These are phyloP conservation scores for Onychostoma macrolepis DNA, from an alignment of 2,113 vertebrate genomes.

Conservation along the genomic window DNA sequence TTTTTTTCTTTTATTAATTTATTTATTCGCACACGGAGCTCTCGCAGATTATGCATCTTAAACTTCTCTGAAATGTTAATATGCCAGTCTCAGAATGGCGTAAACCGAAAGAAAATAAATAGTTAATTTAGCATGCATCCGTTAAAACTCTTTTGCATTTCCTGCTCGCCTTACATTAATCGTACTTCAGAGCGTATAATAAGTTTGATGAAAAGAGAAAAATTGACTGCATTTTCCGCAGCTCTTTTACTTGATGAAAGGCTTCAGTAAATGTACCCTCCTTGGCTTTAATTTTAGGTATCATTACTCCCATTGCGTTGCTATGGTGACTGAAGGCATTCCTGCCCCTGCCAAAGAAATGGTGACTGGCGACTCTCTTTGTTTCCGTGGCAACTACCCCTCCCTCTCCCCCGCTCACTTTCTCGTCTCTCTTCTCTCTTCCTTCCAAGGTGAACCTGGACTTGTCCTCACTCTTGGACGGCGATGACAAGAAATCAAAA, in stretches of 20 bases:
- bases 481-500: constrained; percentile 98
- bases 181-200: background rate
- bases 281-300: constrained; percentile 70
- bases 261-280: constrained; percentile 49
- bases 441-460: constrained; percentile 91
- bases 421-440: constrained; percentile 26
- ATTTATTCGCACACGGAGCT: constrained; percentile 57
- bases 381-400: constrained; percentile 78
- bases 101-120: constrained; percentile 38
- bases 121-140: constrained; percentile 26
- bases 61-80: constrained; percentile 52
- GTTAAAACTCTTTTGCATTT: constrained; percentile 9
- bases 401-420: constrained; percentile 41
- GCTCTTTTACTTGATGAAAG: constrained; percentile 51
- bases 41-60: constrained; percentile 49
- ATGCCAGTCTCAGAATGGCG: constrained; percentile 10
- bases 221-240: constrained; percentile 29
- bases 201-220: constrained; percentile 46
- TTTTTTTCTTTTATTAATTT: constrained; percentile 55
- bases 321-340: constrained; percentile 79
- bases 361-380: constrained; percentile 74
- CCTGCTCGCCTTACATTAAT: constrained; percentile 5
- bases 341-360: constrained; percentile 71
- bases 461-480: constrained; percentile 92
- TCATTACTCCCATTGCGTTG: constrained; percentile 77